Base-by-base conservation (phyloP, 2,113 vertebrate genomes). In the Nothocercus julius region DNA sequence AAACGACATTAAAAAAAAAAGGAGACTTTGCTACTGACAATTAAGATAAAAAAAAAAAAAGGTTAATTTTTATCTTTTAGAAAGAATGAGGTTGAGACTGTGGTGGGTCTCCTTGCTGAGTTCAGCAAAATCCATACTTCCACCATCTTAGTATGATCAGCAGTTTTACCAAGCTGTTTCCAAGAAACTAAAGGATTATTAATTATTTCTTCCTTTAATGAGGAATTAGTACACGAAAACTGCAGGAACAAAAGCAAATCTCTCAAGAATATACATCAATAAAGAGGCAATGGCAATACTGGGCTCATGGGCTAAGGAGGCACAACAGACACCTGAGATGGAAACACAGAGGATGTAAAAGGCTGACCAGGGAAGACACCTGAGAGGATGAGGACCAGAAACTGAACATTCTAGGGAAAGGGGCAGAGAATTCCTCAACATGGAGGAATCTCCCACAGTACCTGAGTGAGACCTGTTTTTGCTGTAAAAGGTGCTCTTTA, bases 301-400 rank as follows among this genome's bases (percentile, higher is more conserved):
- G 63, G 25, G 32, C 19, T 32, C 1, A 0, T n/a, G 36, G n/a
- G 21, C 30, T 90, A 27, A 67, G 6, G 1, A 24, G 11, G 4
- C 22, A 68, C 4, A 78, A 21, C 4, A 72, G 28, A 47, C 25
- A 42, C 4, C 6, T 34, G 34, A 75, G 28, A 3, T 90, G 11
- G 3, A 17, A 56, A 3, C 11, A 4, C 3, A 66, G 12, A 17
- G 9, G 21, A 4, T 0, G 0, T 67, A 82, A 82, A 67, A 32
- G 54, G 20, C 34, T 6, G 7, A 13, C 61, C 8, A 36, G 61
- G 34, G 20, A 63, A 80, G 30, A 59, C 16, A 22, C 12, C 2
- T 0, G 1, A 67, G 1, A 14, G 63, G 56, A 32, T 10, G 45
- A 30, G 20, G 22, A 32, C 21, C 15, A 74, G 51, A 27, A 77